A percentile compares a stretch with the other conserved stretches of the same genome.
Evolutionary conservation across 2,113 vertebrate species (phyloP).

Genomic region (Choloepus hoffmanni): DNA sequence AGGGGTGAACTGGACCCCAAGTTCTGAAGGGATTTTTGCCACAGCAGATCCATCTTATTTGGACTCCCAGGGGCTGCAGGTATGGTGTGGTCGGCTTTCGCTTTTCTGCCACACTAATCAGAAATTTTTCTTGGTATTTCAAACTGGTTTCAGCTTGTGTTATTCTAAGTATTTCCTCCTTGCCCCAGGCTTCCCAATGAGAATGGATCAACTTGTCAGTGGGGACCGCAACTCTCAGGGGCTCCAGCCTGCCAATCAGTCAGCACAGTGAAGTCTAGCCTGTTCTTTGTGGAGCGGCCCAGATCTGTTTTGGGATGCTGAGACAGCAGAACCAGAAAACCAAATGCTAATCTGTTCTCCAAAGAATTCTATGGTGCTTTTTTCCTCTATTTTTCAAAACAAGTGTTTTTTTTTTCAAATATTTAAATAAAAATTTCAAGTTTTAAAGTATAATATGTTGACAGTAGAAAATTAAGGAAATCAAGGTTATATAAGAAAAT

Average conservation of each 20-base stretch:
- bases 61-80: not conserved
- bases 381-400: not conserved
- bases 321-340: slow-evolving; percentile 16
- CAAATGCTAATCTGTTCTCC: not conserved
- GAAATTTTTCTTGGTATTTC: not conserved
- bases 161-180: slow-evolving; percentile 46
- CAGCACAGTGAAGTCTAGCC: not conserved
- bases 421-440: not conserved
- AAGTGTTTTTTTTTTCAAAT: not conserved
- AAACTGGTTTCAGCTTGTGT: not conserved
- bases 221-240: not conserved
- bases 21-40: not conserved
- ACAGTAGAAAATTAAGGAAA: not conserved
- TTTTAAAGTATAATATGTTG: not conserved
- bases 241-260: not conserved
- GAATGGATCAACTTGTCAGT: slow-evolving; percentile 4
- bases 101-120: not conserved
- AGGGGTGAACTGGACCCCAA: not conserved
- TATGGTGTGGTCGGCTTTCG: not conserved
- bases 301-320: not conserved
- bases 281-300: not conserved
- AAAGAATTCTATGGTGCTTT: not conserved
- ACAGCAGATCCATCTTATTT: not conserved
- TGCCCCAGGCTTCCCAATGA: slow-evolving; percentile 34
- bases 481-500: slow-evolving; percentile 22